Conservation (phyloP, 2,888 invertebrate genomes). For the Encarsia formosa region DNA sequence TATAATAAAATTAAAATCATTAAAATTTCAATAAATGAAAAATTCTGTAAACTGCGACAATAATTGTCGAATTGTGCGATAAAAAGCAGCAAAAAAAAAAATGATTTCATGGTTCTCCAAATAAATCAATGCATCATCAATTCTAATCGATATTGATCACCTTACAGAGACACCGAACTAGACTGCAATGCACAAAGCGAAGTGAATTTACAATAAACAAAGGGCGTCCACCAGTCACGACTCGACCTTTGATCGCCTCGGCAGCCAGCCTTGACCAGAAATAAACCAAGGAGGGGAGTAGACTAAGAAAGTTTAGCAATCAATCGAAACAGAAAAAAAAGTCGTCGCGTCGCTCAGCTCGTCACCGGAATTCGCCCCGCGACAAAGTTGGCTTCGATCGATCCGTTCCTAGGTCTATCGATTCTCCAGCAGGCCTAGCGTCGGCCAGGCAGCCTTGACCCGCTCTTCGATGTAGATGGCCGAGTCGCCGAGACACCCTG, state of each 20-base stretch:
- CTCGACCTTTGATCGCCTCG: no score
- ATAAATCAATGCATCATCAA: background rate
- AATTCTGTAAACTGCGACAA: background rate
- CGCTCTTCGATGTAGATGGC: no score
- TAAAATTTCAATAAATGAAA: no score
- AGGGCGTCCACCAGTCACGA: no score
- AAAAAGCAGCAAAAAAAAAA: no score
- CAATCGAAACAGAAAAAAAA: background rate
- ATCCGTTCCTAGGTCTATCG: no score
- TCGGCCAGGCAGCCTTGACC: conserved; percentile 11
- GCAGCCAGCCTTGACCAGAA: no score
- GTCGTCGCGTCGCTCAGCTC: background rate
- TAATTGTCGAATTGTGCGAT: no score
- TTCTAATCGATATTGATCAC: conserved; percentile 17
- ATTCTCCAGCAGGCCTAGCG: background rate
- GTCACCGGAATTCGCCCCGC: background rate
- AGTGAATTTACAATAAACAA: conserved; percentile 17
- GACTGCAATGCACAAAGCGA: conserved; percentile 25
- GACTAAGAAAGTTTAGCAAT: background rate
- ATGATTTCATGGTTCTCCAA: conserved; percentile 12
- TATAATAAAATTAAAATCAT: no score
- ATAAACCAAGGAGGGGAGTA: background rate
- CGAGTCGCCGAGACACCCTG: no score
- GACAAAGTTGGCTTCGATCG: background rate
- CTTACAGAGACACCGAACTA: conserved; percentile 1